Evolutionary conservation across 2,797 vertebrate genomes (phyloP).

Genomic region (Diceros bicornis): DNA sequence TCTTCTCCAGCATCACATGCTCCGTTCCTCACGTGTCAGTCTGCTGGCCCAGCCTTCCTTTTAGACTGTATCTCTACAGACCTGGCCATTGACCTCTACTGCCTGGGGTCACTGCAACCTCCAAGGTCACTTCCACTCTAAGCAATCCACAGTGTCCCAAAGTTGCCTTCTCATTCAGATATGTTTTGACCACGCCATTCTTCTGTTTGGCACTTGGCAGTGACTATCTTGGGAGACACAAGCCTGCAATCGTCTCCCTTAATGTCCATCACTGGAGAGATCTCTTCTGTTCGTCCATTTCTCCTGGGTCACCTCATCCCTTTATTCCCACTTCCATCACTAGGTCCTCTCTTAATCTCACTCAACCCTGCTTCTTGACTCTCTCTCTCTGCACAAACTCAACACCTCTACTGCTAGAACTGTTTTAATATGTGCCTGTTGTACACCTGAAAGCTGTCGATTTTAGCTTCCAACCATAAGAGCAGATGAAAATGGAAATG

Average conservation of each 20-base stretch:
- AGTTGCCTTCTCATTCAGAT: background rate
- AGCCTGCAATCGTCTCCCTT: background rate
- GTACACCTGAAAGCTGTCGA: background rate
- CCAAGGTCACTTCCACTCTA: background rate
- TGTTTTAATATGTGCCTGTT: background rate
- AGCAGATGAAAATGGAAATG: background rate
- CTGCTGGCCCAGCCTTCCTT: background rate
- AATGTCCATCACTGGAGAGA: background rate
- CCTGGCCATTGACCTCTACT: background rate
- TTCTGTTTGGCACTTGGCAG: background rate
- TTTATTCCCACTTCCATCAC: background rate
- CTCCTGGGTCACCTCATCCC: background rate
- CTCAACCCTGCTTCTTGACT: background rate
- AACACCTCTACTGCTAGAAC: background rate
- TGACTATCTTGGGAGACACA: background rate
- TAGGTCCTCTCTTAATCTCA: background rate
- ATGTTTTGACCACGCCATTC: background rate
- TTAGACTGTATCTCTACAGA: background rate
- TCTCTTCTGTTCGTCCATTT: background rate
- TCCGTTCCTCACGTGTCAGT: rapidly evolving
- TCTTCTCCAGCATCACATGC: background rate
- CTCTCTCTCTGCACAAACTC: background rate
- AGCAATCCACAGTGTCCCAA: background rate
- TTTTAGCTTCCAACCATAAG: conserved; percentile 17
- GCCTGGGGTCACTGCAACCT: background rate